phyloP scores from a whole-genome alignment of 2,797 vertebrate species.

The Phoxinus dragarum region DNA sequence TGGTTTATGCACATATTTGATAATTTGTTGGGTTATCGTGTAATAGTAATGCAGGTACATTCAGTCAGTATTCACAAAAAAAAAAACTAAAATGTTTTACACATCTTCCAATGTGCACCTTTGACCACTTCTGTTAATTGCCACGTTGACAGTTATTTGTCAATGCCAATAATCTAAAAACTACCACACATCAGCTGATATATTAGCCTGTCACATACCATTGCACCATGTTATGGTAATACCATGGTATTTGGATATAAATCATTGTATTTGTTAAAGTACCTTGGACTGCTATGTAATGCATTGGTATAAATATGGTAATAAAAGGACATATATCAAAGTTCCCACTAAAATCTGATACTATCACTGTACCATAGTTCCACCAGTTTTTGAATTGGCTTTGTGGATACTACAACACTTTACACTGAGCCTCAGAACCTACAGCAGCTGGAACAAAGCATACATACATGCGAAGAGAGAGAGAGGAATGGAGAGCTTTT shows the following conservation, averaged over 20 bases:
- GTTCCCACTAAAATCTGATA: background rate
- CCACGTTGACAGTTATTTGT: background rate
- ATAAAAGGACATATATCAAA: slow-evolving; percentile 54
- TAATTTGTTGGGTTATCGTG: background rate
- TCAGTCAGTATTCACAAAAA: too few species aligned
- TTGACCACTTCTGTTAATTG: background rate
- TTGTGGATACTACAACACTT: background rate
- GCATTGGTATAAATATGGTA: slow-evolving; percentile 58
- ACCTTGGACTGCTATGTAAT: slow-evolving; percentile 34
- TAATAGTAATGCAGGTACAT: background rate
- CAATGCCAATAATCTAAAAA: background rate
- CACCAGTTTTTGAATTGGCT: background rate
- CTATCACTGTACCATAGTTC: background rate
- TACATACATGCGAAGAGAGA: background rate
- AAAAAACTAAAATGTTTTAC: too few species aligned
- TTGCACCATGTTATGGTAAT: background rate
- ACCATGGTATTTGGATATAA: background rate
- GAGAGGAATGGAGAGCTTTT: slow-evolving; percentile 40
- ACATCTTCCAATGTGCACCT: too few species aligned
- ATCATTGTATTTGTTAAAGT: background rate
- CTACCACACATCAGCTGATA: too few species aligned
- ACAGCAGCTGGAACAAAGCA: background rate
- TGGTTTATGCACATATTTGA: background rate
- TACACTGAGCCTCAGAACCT: background rate
- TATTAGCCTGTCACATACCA: background rate